Percentiles rank a stretch among this genome's conserved stretches.
These are phyloP conservation scores for Ianthella basta DNA, from an alignment of 37 sponge, comb jelly and placozoan genomes.

Conservation along the genomic window DNA sequence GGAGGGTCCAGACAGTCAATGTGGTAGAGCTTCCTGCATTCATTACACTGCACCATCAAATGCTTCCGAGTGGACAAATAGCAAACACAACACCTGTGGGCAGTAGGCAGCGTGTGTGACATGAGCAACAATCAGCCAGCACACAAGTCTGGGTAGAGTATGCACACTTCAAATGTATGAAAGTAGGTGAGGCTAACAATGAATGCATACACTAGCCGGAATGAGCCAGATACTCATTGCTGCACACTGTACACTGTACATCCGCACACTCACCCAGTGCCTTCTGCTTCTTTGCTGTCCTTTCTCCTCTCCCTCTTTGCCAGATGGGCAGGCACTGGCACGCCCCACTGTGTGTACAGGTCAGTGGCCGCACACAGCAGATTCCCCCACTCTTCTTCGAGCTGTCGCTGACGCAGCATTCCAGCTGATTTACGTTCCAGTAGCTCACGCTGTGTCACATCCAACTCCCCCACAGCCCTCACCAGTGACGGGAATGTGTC, in stretches of 20 bases:
- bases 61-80: conserved; percentile 38
- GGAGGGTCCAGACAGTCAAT: conserved; percentile 88
- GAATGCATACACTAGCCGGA: neutral
- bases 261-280: neutral
- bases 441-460: conserved; percentile 18
- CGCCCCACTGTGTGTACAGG: no score
- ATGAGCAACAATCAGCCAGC: no score
- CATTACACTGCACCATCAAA: conserved; percentile 78
- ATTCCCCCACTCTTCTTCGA: no score
- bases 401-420: no score
- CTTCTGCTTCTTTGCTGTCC: neutral
- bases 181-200: no score
- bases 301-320: neutral
- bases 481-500: conserved; percentile 13
- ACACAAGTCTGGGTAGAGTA: no score
- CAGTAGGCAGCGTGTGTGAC: no score
- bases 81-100: conserved; percentile 67
- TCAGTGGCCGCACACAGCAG: no score
- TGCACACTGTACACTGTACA: no score
- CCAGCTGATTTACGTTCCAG: neutral
- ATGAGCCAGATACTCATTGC: no score
- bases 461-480: conserved; percentile 12
- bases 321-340: no score
- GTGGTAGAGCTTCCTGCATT: conserved; percentile 77
- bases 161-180: no score